Percentiles rank a stretch among this genome's conserved stretches.
phyloP scores from a whole-genome alignment of 2,113 vertebrate species.

The Turnix velox region DNA sequence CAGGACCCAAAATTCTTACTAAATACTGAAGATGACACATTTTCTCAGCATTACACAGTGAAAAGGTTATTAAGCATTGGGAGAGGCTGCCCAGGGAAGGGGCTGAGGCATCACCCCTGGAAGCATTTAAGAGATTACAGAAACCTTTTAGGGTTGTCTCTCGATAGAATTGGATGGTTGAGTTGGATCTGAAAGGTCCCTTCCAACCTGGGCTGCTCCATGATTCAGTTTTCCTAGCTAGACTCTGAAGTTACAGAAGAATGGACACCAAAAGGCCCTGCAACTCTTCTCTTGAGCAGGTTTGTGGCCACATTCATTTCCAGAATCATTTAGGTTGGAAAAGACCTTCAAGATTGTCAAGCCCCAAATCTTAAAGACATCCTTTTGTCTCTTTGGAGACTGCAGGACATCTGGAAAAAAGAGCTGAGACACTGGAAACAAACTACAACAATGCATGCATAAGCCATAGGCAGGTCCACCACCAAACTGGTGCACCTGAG shows the following conservation, averaged over 20 bases:
- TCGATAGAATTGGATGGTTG: too few relatives aligned
- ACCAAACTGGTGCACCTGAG: accelerated
- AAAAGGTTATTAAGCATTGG: too few relatives aligned
- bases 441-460: neutral
- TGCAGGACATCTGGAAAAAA: neutral
- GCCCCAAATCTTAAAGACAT: neutral
- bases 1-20: neutral
- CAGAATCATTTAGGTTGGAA: neutral
- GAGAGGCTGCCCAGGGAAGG: too few relatives aligned
- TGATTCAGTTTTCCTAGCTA: neutral
- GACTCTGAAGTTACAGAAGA: neutral
- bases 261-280: neutral
- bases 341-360: neutral
- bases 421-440: neutral
- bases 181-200: too few relatives aligned
- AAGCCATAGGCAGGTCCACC: neutral
- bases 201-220: too few relatives aligned
- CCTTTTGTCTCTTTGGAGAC: neutral
- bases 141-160: too few relatives aligned
- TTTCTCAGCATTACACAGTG: neutral
- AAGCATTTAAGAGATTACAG: too few relatives aligned
- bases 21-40: neutral
- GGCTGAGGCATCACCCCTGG: too few relatives aligned
- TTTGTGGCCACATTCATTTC: neutral
- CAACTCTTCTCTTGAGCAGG: neutral